Conservation (phyloP, 1,140 invertebrate species). For the Brachionus sp. region DNA sequence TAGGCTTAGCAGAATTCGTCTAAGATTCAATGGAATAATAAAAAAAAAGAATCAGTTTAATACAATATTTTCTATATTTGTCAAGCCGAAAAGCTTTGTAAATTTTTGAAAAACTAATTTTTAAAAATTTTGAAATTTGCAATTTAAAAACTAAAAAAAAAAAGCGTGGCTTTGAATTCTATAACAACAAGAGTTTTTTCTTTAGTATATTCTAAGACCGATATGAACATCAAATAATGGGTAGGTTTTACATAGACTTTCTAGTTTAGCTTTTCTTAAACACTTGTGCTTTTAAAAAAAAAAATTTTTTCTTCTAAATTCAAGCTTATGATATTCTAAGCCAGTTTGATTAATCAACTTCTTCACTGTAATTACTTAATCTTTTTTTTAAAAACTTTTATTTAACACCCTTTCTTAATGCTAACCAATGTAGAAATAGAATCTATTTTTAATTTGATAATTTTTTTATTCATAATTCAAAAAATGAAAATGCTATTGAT, state of each 20-base stretch:
- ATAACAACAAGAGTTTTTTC: not conserved
- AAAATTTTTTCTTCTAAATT: not conserved
- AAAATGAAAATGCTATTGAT: too few relatives aligned
- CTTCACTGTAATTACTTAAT: not conserved
- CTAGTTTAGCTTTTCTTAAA: not conserved
- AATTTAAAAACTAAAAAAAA: not conserved
- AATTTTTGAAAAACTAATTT: not conserved
- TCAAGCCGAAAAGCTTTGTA: not conserved
- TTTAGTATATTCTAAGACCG: not conserved
- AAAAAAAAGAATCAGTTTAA: not conserved
- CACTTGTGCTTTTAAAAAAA: not conserved
- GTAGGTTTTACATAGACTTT: not conserved
- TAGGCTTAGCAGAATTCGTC: not conserved
- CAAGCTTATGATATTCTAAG: not conserved
- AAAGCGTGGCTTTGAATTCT: constrained; percentile 1
- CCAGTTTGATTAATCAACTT: not conserved
- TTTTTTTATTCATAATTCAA: not conserved
- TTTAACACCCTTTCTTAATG: not conserved
- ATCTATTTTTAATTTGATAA: not conserved
- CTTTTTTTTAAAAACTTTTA: not conserved
- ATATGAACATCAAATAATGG: not conserved
- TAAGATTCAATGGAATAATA: not conserved
- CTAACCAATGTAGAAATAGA: not conserved
- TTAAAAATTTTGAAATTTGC: not conserved
- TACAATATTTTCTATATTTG: not conserved